A percentile compares a stretch with the other conserved stretches of the same genome.
These are phyloP conservation scores for Leptogaster cylindrica DNA, from an alignment of 2,888 invertebrate species.

Conservation along the genomic window DNA sequence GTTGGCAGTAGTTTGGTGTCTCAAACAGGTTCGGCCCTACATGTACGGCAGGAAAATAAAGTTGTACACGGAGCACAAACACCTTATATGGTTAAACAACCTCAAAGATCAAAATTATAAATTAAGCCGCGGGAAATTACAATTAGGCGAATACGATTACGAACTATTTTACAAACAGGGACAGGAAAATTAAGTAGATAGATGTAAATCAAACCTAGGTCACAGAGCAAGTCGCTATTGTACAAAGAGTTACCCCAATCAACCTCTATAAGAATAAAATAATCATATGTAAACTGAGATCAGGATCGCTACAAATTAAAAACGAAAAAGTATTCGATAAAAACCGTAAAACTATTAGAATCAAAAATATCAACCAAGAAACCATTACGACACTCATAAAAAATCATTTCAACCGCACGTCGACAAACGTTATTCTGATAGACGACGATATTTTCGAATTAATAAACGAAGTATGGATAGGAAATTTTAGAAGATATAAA, in stretches of 20 bases:
- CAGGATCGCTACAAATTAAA: constrained; percentile 4
- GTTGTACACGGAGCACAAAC: not conserved
- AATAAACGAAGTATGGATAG: not conserved
- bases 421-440: not conserved
- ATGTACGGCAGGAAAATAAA: not conserved
- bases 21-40: not conserved
- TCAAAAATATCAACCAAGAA: not conserved
- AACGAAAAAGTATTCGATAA: constrained; percentile 14
- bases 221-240: not conserved
- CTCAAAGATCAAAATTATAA: constrained; percentile 2
- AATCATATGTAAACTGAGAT: not conserved
- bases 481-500: not conserved
- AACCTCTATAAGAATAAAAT: constrained; percentile 24
- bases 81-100: not conserved
- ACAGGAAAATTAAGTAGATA: constrained; percentile 1
- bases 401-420: not conserved
- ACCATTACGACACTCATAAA: not conserved
- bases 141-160: constrained; percentile 5
- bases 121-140: constrained; percentile 4
- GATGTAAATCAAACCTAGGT: constrained; percentile 4
- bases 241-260: constrained; percentile 5
- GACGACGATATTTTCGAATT: not conserved
- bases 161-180: constrained; percentile 16
- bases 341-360: not conserved
- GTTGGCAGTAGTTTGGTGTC: constrained; percentile 13